A percentile compares a stretch with the other conserved stretches of the same genome.
Evolutionary conservation across 1,140 invertebrate species (phyloP).

Genomic region (Episyrphus balteatus): DNA sequence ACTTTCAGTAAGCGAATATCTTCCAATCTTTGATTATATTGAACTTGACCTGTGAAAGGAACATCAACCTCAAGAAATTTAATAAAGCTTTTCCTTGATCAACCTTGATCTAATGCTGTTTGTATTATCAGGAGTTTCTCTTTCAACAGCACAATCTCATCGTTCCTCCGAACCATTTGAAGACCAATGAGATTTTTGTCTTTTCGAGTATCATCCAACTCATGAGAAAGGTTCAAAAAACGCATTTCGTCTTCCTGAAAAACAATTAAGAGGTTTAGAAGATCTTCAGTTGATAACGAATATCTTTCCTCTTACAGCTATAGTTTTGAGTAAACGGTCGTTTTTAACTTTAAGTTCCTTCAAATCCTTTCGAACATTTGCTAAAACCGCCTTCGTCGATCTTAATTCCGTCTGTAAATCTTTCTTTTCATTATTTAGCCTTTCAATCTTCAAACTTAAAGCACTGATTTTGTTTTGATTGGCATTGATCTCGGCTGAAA

Average conservation of each 20-base stretch:
- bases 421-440: conserved; percentile 58
- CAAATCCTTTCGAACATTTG: conserved; percentile 41
- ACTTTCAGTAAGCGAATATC: conserved; percentile 65
- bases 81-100: no score
- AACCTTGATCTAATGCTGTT: conserved; percentile 54
- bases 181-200: conserved; percentile 61
- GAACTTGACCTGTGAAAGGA: conserved; percentile 33
- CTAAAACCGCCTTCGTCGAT: conserved; percentile 32
- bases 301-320: conserved; percentile 13
- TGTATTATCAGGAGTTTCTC: conserved; percentile 62
- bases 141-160: conserved; percentile 59
- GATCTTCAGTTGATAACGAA: no score
- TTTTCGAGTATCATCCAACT: conserved; percentile 50
- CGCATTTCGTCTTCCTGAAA: conserved; percentile 42
- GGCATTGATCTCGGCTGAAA: conserved; percentile 19
- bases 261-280: background rate
- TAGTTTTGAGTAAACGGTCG: conserved; percentile 36
- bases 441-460: conserved; percentile 40
- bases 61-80: no score
- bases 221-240: conserved; percentile 49
- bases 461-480: conserved; percentile 24
- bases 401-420: conserved; percentile 43
- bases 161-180: conserved; percentile 63
- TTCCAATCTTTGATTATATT: conserved; percentile 58
- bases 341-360: conserved; percentile 44